phyloP scores from a whole-genome alignment of 2,888 invertebrate species.

The Caenorhabditis afra region DNA sequence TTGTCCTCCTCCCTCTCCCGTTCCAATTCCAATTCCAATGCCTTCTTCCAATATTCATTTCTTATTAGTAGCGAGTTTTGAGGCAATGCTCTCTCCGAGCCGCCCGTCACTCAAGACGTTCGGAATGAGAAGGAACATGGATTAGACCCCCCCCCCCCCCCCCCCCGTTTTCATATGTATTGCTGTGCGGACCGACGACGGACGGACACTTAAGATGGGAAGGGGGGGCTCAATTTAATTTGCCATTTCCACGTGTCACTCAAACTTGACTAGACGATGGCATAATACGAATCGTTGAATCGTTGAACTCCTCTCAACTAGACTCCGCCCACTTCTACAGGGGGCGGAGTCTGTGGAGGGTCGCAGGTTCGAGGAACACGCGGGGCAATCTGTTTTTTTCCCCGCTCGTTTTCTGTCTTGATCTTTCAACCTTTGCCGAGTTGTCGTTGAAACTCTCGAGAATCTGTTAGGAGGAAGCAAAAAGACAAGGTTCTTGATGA shows the following conservation, averaged over 20 bases:
- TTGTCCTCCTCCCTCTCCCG: background rate
- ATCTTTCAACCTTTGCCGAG: slow-evolving; percentile 27
- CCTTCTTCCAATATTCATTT: no score
- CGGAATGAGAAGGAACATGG: slow-evolving; percentile 21
- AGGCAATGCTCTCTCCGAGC: slow-evolving; percentile 24
- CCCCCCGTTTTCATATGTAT: slow-evolving; percentile 4
- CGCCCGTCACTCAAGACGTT: background rate
- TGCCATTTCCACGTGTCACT: slow-evolving; percentile 59
- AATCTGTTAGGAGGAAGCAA: no score
- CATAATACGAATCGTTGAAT: no score
- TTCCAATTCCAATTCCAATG: slow-evolving; percentile 41
- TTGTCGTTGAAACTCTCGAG: no score
- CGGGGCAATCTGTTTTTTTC: background rate
- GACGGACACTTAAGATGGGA: slow-evolving; percentile 2
- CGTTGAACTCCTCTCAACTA: no score
- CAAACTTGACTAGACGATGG: slow-evolving; percentile 33
- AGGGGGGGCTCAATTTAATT: slow-evolving; percentile 36
- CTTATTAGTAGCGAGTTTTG: slow-evolving; percentile 30
- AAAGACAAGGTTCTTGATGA: slow-evolving; percentile 15
- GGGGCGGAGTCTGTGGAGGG: background rate
- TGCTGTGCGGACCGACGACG: no score
- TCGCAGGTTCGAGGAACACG: background rate
- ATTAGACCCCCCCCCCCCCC: slow-evolving; percentile 22
- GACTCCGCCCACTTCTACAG: no score
- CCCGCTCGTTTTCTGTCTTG: background rate